Evolutionary conservation across 2,888 invertebrate species (phyloP).

Genomic region (Pyrrhosoma nymphula): DNA sequence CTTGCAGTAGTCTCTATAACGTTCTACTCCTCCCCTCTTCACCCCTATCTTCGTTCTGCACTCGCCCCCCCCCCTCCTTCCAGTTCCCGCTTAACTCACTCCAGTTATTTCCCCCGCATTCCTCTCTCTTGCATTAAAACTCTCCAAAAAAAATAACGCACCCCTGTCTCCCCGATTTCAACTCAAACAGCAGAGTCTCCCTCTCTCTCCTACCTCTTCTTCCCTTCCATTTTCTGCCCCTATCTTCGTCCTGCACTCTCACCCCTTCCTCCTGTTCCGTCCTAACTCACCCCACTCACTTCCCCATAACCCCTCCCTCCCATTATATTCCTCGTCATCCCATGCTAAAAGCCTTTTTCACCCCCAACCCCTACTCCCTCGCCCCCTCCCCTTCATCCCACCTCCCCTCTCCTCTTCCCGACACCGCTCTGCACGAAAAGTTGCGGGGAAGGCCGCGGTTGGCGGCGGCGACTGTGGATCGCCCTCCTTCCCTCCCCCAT

Average conservation of each 20-base stretch:
- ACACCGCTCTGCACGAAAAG: conserved; percentile 57
- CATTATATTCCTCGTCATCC: not conserved
- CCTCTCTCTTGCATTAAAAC: not conserved
- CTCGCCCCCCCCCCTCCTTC: no score
- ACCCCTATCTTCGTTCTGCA: not conserved
- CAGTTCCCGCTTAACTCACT: not conserved
- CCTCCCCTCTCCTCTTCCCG: not conserved
- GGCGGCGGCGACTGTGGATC: conserved; percentile 11
- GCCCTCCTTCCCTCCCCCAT: not conserved
- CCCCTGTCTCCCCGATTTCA: no score
- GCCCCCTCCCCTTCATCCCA: not conserved
- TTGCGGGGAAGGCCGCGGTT: conserved; percentile 61
- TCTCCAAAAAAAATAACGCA: no score
- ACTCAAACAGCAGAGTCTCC: no score
- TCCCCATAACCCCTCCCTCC: not conserved
- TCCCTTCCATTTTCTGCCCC: no score
- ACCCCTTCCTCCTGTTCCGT: not conserved
- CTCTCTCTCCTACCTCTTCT: no score
- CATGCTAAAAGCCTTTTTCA: not conserved
- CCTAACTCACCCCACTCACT: not conserved
- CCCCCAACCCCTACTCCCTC: not conserved
- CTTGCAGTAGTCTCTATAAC: no score
- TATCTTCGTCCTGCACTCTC: not conserved
- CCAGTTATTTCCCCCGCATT: not conserved
- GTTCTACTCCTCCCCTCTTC: not conserved